These are phyloP conservation scores for Pica pica DNA, from an alignment of 2,113 vertebrate genomes.

Conservation along the genomic window DNA sequence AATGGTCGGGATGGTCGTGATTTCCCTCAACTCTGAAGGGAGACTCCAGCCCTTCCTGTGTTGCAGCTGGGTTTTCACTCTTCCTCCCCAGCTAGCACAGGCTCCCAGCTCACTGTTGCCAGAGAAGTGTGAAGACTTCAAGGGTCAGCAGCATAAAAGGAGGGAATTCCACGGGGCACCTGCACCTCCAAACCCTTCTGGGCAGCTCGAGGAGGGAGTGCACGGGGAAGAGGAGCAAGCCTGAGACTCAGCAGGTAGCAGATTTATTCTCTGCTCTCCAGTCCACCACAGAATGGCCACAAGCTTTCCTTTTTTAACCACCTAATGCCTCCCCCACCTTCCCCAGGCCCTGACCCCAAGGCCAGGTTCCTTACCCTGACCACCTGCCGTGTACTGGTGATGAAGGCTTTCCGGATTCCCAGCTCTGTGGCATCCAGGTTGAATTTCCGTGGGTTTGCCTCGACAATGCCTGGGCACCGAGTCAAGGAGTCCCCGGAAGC, in stretches of 20 bases:
- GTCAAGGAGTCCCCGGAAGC: slow-evolving; percentile 60
- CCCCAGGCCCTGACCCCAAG: background rate
- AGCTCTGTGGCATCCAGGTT: slow-evolving; percentile 89
- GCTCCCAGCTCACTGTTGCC: background rate
- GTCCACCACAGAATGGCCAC: background rate
- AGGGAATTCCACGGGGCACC: background rate
- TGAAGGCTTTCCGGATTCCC: slow-evolving; percentile 91
- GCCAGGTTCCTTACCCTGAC: slow-evolving; percentile 81
- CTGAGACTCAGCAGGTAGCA: background rate
- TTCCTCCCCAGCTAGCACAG: background rate
- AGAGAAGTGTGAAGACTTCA: background rate
- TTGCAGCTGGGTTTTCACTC: background rate
- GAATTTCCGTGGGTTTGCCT: slow-evolving; percentile 97
- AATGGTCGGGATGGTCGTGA: fast-evolving
- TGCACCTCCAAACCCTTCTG: background rate
- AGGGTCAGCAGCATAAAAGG: background rate
- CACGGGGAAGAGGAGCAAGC: background rate
- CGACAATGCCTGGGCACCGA: slow-evolving; percentile 84
- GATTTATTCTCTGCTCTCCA: background rate
- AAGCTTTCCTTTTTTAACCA: background rate
- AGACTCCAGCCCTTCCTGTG: background rate
- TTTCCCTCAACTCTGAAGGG: background rate
- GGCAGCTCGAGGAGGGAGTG: background rate
- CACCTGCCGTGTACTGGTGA: slow-evolving; percentile 85
- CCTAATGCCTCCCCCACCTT: background rate